These are phyloP conservation scores for Heterotilapia buettikoferi DNA, from an alignment of 2,113 vertebrate genomes.

Conservation along the genomic window DNA sequence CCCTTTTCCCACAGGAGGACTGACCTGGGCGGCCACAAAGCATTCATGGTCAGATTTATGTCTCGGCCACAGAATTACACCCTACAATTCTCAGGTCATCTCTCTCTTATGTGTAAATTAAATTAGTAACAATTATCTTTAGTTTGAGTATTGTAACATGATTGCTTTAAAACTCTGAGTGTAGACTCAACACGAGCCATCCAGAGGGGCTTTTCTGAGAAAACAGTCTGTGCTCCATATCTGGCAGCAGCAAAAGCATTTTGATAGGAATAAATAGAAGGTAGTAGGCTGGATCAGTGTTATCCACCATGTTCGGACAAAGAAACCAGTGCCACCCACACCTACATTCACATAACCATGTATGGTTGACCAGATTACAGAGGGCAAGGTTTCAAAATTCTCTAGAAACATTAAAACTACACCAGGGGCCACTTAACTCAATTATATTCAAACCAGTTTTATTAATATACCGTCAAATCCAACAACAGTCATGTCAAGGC, in stretches of 20 bases:
- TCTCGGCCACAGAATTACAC: slow-evolving; percentile 1
- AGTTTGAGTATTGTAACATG: accelerated
- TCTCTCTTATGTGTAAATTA: background rate
- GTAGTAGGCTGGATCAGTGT: background rate
- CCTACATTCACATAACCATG: background rate
- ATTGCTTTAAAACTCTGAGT: background rate
- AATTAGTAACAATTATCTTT: background rate
- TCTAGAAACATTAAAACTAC: background rate
- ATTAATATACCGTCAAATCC: background rate
- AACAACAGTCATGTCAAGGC: accelerated
- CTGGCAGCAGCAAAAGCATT: background rate
- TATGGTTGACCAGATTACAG: background rate
- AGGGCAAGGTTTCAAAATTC: background rate
- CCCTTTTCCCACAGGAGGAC: slow-evolving; percentile 56
- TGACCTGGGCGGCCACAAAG: slow-evolving; percentile 33
- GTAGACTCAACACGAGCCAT: background rate
- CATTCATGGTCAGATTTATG: slow-evolving; percentile 59
- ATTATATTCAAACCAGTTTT: background rate
- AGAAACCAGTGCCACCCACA: background rate
- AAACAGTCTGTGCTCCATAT: background rate
- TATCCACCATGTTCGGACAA: background rate
- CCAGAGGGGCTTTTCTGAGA: background rate
- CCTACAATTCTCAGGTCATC: background rate
- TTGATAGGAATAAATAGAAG: background rate
- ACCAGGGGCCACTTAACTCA: accelerated